Base-by-base conservation (phyloP, 2,113 vertebrate species). In the Nibea coibor region DNA sequence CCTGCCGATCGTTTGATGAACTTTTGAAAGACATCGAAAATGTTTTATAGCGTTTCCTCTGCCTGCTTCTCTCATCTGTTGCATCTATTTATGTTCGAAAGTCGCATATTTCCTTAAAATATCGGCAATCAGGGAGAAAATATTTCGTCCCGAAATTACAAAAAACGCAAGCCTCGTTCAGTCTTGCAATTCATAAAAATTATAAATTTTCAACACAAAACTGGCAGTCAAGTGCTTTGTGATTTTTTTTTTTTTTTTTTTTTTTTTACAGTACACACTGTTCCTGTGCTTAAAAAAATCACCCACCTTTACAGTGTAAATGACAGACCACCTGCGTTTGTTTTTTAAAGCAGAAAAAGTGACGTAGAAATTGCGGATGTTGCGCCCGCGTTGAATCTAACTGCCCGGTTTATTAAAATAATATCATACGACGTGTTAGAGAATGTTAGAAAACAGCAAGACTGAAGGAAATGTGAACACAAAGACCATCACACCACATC, bases 401-500 rank as follows among this genome's bases (percentile, higher is more conserved):
- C 8, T 48, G 39, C 14, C 31, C 22, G 28, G 5, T 56, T 63
- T 65, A 20, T 45, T 53, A n/a, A 66, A n/a, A 58, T 50, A 19
- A 22, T 45, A 56, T 28, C n/a, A 12, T 26, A 10, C n/a, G 10
- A 62, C 26, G 10, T 48, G 42, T 47, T 65, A 28, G 10, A 64
- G 15, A 61, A 43, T 35, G 8, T 66, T 45, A 53, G 0, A 69
- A 56, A 77, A 64, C 28, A 8, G 42, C 10, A 14, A 70, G 70
- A 42, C 4, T 39, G 7, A 64, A 14, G 56, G 58, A 66, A 48
- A 69, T 24, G 48, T 6, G 31, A 71, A 70, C 22, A 58, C 61
- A 82, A 83, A 84, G 56, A 71, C 20, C 35, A 75, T 58, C 57
- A 70, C 80, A 80, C 50, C 19, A 63, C 72, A 22, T 66, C 8